Base-by-base conservation (phyloP, 2,797 vertebrate genomes). In the Labeo calbasu region DNA sequence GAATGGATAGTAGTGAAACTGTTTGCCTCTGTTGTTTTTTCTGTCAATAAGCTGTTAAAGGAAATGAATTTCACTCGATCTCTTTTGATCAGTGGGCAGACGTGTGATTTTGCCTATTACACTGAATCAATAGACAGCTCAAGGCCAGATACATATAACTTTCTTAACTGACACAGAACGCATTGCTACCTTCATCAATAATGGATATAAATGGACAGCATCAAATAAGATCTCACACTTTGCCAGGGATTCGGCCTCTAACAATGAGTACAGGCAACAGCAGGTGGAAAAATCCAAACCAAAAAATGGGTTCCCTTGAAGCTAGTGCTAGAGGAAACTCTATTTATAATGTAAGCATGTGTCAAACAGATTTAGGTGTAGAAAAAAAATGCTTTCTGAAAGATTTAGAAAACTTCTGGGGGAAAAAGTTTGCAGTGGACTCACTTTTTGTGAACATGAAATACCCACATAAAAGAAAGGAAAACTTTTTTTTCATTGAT, bases 331-430 rank as follows among this genome's bases (percentile, higher is more conserved):
- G 77, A 83, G 65, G 51, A 83, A 65, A 51, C 70, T 81, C 40
- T 85, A 85, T 85, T 85, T 83, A 81, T 83, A 86, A 81, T n/a
- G 59, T 61, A 40, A 23, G 63, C 8, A 23, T 43, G 23, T 83
- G 80, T 85, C 83, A 86, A 70, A 77, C 32, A 19, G 21, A 69
- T 53, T 85, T 13, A 32, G 57, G 82, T 40, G 53, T 75, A 46
- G 61, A 72, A 66, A 63, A 66, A 55, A 81, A 9, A 51, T 14
- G 17, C 70, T 79, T 85, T 85, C 72, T 73, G 48, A 72, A 63
- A 36, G 75, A 78, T 84, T 73, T 53, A 66, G 48, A 70, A 63
- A 79, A 78, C 51, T 48, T 68, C 3, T 73, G 3, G 4, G 5
- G 4, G 13, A 25, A 25, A 23, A 13, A 13, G 0, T 61, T 61